These are phyloP conservation scores for Clusia tigrina DNA, from an alignment of 2,888 invertebrate species.

Conservation along the genomic window DNA sequence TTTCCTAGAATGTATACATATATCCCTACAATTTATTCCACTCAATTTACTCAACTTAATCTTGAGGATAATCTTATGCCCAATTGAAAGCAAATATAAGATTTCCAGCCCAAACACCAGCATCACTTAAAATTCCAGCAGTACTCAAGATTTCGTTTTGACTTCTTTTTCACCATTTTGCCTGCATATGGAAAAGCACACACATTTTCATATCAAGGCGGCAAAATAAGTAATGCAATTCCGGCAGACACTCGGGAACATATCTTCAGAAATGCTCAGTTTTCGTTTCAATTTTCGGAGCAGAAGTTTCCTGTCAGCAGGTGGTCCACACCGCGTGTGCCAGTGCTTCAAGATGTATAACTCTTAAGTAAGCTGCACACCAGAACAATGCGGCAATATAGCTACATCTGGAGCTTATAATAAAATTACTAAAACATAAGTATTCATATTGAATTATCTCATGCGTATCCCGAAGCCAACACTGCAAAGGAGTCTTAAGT, in stretches of 20 bases:
- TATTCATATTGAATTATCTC: too few relatives aligned
- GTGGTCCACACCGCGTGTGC: constrained; percentile 43
- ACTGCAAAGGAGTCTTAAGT: too few relatives aligned
- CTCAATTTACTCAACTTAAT: constrained; percentile 43
- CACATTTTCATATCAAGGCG: constrained; percentile 8
- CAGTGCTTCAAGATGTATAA: too few relatives aligned
- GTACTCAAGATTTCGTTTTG: constrained; percentile 29
- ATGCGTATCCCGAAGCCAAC: too few relatives aligned
- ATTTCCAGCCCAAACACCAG: constrained; percentile 10
- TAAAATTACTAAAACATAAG: too few relatives aligned
- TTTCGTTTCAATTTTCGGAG: constrained; percentile 30
- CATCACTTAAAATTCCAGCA: constrained; percentile 24
- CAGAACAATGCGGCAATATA: too few relatives aligned
- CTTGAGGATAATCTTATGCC: constrained; percentile 17
- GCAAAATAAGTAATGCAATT: constrained; percentile 11
- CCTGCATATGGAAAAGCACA: background rate
- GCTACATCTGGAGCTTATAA: too few relatives aligned
- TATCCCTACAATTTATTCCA: constrained; percentile 51
- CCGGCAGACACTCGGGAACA: constrained; percentile 7
- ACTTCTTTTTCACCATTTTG: constrained; percentile 38
- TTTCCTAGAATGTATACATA: background rate
- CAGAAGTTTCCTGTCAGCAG: constrained; percentile 58
- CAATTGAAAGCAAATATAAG: background rate
- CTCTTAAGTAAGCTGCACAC: too few relatives aligned
- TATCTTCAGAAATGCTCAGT: background rate